phyloP scores from a whole-genome alignment of 2,113 vertebrate genomes.

The Ancistrus triradiatus region DNA sequence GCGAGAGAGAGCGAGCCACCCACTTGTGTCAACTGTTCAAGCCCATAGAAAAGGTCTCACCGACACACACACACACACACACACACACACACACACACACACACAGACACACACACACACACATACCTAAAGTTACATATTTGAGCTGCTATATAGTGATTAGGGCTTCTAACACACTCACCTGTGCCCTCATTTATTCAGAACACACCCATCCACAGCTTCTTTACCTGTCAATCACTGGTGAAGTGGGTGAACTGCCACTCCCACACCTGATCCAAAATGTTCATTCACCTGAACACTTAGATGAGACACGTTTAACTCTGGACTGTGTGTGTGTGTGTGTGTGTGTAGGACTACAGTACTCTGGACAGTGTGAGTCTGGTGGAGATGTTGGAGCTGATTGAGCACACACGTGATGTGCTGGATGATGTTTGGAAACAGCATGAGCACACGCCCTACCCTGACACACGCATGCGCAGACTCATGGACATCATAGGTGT shows the following conservation, averaged over 20 bases:
- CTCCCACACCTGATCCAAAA: no score
- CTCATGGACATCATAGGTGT: slow-evolving; percentile 86
- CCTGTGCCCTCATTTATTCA: neutral
- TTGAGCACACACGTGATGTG: slow-evolving; percentile 80
- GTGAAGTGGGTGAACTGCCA: no score
- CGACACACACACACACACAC: no score
- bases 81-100: no score
- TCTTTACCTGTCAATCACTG: slow-evolving; percentile 1
- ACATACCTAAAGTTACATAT: no score
- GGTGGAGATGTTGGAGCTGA: slow-evolving; percentile 81
- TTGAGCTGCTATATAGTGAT: no score
- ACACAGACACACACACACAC: no score
- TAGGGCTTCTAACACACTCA: no score
- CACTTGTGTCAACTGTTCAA: slow-evolving; percentile 84
- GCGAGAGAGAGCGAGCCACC: slow-evolving; percentile 79
- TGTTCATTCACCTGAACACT: no score
- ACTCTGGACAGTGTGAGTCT: slow-evolving; percentile 80
- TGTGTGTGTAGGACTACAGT: slow-evolving; percentile 72
- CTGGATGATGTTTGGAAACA: slow-evolving; percentile 92
- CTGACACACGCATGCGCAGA: slow-evolving; percentile 85
- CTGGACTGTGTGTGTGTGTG: neutral
- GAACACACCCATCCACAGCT: neutral
- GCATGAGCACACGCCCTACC: slow-evolving; percentile 82
- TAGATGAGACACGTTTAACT: no score
- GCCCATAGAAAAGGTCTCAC: slow-evolving; percentile 84